Conservation (phyloP, 2,797 vertebrate genomes). For the Rhinophrynus dorsalis region DNA sequence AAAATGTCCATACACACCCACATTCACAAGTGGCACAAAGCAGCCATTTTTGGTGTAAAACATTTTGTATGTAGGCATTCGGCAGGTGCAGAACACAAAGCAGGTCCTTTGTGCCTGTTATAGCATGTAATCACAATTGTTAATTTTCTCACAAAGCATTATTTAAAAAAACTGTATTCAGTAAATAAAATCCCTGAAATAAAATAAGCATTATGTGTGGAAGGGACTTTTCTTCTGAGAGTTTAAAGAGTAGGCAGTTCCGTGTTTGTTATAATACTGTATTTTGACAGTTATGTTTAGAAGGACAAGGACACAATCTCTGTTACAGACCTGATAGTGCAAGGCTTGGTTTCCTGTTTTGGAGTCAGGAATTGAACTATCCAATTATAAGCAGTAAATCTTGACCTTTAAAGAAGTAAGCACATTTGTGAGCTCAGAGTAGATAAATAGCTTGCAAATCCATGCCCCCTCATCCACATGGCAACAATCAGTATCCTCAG, state of each 20-base stretch:
- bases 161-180: too few relatives aligned
- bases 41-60: too few relatives aligned
- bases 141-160: too few relatives aligned
- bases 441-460: conserved; percentile 22
- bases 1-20: too few relatives aligned
- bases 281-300: conserved; percentile 6
- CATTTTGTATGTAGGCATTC: too few relatives aligned
- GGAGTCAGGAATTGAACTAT: conserved; percentile 31
- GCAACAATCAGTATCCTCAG: conserved; percentile 10
- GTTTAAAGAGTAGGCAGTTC: background rate
- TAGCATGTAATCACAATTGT: too few relatives aligned
- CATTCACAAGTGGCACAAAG: too few relatives aligned
- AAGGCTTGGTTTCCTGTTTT: conserved; percentile 36
- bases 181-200: too few relatives aligned
- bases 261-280: background rate
- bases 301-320: conserved; percentile 36
- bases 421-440: background rate
- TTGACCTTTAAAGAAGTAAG: conserved; percentile 30
- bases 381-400: conserved; percentile 27
- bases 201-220: too few relatives aligned
- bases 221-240: too few relatives aligned
- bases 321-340: conserved; percentile 17
- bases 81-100: too few relatives aligned
- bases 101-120: too few relatives aligned
- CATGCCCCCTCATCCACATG: conserved; percentile 8